Conservation (phyloP, 92 coral and sea anemone species). For the Zoanthus gigantus region DNA sequence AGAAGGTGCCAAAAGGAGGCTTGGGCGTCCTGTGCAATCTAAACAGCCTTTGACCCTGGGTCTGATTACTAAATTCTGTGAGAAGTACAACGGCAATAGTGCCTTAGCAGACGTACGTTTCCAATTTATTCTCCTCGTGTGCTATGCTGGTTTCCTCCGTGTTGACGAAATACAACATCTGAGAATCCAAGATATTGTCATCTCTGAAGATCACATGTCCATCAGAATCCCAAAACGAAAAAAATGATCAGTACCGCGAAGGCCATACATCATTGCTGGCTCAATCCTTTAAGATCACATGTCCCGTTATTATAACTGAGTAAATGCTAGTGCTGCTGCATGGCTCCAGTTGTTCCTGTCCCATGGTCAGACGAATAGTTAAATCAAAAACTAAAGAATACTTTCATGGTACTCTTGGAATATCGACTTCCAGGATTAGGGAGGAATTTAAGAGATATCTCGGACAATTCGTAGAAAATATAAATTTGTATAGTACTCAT, state of each 20-base stretch:
- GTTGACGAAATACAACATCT: neutral
- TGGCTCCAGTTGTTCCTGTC: too few relatives aligned
- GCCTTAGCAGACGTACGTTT: constrained; percentile 57
- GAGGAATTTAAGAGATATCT: too few relatives aligned
- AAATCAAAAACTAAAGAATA: constrained; percentile 5
- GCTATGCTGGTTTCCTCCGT: neutral
- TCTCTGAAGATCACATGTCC: neutral
- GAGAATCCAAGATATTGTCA: neutral
- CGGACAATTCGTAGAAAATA: constrained; percentile 4
- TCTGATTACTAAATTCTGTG: constrained; percentile 16
- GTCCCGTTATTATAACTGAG: constrained; percentile 26
- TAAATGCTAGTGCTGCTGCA: neutral
- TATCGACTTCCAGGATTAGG: too few relatives aligned
- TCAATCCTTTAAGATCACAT: constrained; percentile 9
- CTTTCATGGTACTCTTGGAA: neutral
- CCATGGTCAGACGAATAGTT: too few relatives aligned
- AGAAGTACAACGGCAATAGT: constrained; percentile 34
- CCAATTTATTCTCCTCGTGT: constrained; percentile 52
- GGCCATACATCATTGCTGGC: neutral
- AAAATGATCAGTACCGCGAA: too few relatives aligned
- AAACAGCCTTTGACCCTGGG: constrained; percentile 48
- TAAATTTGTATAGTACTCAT: neutral
- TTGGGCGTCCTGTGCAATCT: constrained; percentile 55
- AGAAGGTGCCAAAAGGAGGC: constrained; percentile 53
- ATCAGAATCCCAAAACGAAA: too few relatives aligned